Percentiles rank a stretch among this genome's conserved stretches.
These are phyloP conservation scores for Drosophila ezoana DNA, from an alignment of 2,888 invertebrate genomes.

Conservation along the genomic window DNA sequence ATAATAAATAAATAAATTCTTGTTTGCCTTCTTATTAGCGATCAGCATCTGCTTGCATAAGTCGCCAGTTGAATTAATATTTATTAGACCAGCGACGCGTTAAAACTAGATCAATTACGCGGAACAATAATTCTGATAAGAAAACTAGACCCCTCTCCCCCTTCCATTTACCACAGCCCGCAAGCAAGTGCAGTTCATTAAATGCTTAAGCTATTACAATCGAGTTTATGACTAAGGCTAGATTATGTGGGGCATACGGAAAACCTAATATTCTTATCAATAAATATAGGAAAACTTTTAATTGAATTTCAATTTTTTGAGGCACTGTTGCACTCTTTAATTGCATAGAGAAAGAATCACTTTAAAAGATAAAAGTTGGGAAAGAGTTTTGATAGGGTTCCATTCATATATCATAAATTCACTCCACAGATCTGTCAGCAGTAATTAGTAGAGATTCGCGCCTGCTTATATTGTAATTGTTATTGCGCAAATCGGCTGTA, in stretches of 20 bases:
- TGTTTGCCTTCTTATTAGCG: slow-evolving; percentile 60
- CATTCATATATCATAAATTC: background rate
- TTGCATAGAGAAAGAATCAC: background rate
- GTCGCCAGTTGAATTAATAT: slow-evolving; percentile 62
- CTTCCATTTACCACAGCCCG: background rate
- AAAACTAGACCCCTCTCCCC: slow-evolving; percentile 8
- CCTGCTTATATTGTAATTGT: slow-evolving; percentile 12
- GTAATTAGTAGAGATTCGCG: slow-evolving; percentile 16
- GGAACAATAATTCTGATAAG: slow-evolving; percentile 62
- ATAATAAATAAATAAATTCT: slow-evolving; percentile 15
- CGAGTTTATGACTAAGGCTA: slow-evolving; percentile 23
- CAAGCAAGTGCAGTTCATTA: slow-evolving; percentile 30
- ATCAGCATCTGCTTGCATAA: slow-evolving; percentile 58
- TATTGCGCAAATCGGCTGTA: slow-evolving; percentile 44
- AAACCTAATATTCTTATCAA: slow-evolving; percentile 39
- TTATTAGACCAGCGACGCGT: slow-evolving; percentile 43
- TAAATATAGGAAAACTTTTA: background rate
- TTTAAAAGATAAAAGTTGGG: background rate
- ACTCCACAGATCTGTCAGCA: slow-evolving; percentile 6
- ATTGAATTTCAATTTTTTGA: background rate
- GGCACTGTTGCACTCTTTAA: background rate
- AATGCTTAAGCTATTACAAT: slow-evolving; percentile 33
- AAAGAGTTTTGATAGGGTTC: too few species aligned
- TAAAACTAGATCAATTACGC: slow-evolving; percentile 72
- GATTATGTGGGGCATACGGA: slow-evolving; percentile 23